Evolutionary conservation across 92 coral and sea anemone species (phyloP), one percentile per base, ranked within the genome.

Genomic region (Galaxea fascicularis): DNA sequence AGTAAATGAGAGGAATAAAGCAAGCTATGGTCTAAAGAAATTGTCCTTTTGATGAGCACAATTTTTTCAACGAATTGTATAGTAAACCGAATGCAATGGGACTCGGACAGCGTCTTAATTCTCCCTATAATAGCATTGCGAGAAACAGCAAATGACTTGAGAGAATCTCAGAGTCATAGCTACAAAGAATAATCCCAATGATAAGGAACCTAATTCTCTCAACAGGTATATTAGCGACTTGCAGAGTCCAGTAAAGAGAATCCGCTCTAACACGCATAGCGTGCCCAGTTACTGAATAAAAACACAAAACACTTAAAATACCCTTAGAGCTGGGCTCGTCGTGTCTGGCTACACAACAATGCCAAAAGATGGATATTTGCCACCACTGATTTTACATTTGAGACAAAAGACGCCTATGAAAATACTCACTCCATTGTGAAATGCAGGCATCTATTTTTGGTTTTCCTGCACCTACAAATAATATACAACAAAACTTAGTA

Each of bases 331-430:
- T 56, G 52, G 65, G 67, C 52, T 45, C 51, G 8, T 28, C 21
- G 18, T 26, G 81, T 76, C 81, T 76, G 81, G 68, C 54, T 27
- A 21, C 21, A 13, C 16, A 51, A 57, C 54, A 76, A 11, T n/a
- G 65, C 6, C 41, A 35, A 24, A 2, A 13, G n/a, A 26, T 21
- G 31, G 52, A 76, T 57, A 76, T 59, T 74, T 53, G 52, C 21
- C 68, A 39, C 53, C 68, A 56, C 39, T 76, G n/a, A 76, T 76
- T 17, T 58, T n/a, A 46, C 17, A 22, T 57, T 9, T 27, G 78
- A 20, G 65, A 64, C 73, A 45, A 54, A 4, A 12, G 39, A 29
- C 49, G 83, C 51, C 66, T 15, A 4, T 21, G 66, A 31, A 15
- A 29, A 69, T 12, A n/a, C 22, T 77, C 41, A 59, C 60, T 31